Base-by-base conservation (phyloP, 1,140 invertebrate genomes). In the Globodera ellingtonae region DNA sequence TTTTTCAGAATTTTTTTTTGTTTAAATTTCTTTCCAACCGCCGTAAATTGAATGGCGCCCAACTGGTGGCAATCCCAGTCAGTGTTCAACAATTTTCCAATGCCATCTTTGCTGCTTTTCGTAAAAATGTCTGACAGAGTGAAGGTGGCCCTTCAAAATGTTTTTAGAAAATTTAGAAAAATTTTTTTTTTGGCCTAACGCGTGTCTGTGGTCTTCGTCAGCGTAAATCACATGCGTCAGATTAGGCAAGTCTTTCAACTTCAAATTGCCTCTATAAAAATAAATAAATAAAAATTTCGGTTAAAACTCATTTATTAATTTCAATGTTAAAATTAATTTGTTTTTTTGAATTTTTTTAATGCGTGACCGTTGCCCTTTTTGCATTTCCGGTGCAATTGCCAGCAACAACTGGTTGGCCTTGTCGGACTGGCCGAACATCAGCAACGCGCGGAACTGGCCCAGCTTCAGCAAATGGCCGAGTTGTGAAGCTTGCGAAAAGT, bases 201-300 rank as follows among this genome's bases (percentile, higher is more conserved):
- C 87, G 74, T 88, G 86, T 79, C 84, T 87, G 72, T 88, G 88
- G 47, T 88, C 86, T 35, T 88, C 86, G 59, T 89, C 84, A 3
- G 86, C 86, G 72, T 89, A 78, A 69, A 88, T 88, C 7, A 88
- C 84, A 70, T 88, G 86, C 6, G 82, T 88, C 59, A 88, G 72
- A 21, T 80, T 76, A 15, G 86, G 88, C 13, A 88, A 62, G n/a
- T 72, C 48, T 47, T 67, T 73, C 6, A 78, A 59, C 46, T 82
- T 86, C 21, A 87, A 62, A 35, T 82, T 84, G 2, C 87, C 85
- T 5, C 74, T 52, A n/a, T 66, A 74, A 65, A 6, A 9, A 47
- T 3, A 59, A 59, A 74, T 66, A 62, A 62, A 18, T 62, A 62
- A 62, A 6, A 13, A 13, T 52, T 52, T 52, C 4, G 50, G 4